Percentiles rank a stretch among this genome's conserved stretches.
These are phyloP conservation scores for Indicator indicator DNA, from an alignment of 2,113 vertebrate genomes.

Conservation along the genomic window DNA sequence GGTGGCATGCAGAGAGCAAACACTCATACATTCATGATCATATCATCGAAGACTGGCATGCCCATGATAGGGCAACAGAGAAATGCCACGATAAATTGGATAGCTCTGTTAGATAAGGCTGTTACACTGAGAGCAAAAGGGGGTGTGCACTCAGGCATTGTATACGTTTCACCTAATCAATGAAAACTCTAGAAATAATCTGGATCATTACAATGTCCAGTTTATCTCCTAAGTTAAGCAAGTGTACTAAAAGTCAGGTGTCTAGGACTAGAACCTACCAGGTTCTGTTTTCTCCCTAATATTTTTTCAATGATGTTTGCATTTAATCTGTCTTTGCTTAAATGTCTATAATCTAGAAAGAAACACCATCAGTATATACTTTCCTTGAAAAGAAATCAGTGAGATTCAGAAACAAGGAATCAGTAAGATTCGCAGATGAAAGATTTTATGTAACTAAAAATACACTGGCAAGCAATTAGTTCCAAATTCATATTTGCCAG, in stretches of 20 bases:
- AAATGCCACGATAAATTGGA: neutral
- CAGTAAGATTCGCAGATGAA: neutral
- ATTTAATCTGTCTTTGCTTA: neutral
- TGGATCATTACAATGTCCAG: neutral
- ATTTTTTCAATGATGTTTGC: neutral
- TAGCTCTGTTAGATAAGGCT: neutral
- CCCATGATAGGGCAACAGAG: constrained; percentile 47
- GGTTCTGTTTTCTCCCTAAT: neutral
- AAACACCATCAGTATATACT: neutral
- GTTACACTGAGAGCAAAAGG: neutral
- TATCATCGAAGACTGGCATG: constrained; percentile 72
- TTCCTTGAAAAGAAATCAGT: neutral
- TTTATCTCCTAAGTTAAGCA: neutral
- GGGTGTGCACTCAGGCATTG: neutral
- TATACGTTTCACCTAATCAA: neutral
- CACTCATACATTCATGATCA: constrained; percentile 63
- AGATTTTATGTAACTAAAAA: neutral
- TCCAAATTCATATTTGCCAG: neutral
- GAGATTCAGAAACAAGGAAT: neutral
- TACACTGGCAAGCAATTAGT: neutral
- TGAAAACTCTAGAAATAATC: neutral
- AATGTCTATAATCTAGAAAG: neutral
- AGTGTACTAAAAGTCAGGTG: neutral
- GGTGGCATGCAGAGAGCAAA: constrained; percentile 71
- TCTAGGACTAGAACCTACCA: neutral